Conservation (phyloP, 2,888 invertebrate genomes). For the Caenorhabditis zanzibari region DNA sequence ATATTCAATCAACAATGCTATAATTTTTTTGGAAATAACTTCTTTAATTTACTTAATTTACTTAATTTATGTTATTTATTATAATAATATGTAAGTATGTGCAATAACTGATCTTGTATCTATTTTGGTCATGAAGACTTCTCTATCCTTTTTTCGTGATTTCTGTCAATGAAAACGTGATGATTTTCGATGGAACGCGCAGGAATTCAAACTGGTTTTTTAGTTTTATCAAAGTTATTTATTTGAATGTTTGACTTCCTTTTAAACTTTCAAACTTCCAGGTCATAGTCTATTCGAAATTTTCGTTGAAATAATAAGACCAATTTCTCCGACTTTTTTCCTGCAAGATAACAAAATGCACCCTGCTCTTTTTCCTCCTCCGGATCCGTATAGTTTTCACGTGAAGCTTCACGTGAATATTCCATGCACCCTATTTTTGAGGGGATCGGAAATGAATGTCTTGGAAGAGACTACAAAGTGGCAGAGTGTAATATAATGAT, state of each 20-base stretch:
- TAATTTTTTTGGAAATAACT: conserved; percentile 18
- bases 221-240: conserved; percentile 9
- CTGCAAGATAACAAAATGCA: conserved; percentile 12
- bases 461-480: conserved; percentile 27
- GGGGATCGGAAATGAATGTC: conserved; percentile 29
- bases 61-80: conserved; percentile 22
- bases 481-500: conserved; percentile 14
- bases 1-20: conserved; percentile 54
- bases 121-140: conserved; percentile 33
- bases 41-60: not conserved
- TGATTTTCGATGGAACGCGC: conserved; percentile 26
- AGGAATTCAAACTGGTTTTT: conserved; percentile 33
- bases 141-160: conserved; percentile 6
- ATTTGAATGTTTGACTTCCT: conserved; percentile 30
- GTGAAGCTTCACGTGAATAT: conserved; percentile 39
- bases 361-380: conserved; percentile 18
- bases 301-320: conserved; percentile 42
- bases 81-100: conserved; percentile 34
- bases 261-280: not conserved
- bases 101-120: conserved; percentile 49
- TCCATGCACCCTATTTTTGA: conserved; percentile 17
- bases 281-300: not conserved
- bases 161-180: too few species aligned
- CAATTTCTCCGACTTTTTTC: not conserved
- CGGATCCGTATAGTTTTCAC: conserved; percentile 16